Base-by-base conservation (phyloP, 2,797 vertebrate genomes). In the Labeo calbasu region DNA sequence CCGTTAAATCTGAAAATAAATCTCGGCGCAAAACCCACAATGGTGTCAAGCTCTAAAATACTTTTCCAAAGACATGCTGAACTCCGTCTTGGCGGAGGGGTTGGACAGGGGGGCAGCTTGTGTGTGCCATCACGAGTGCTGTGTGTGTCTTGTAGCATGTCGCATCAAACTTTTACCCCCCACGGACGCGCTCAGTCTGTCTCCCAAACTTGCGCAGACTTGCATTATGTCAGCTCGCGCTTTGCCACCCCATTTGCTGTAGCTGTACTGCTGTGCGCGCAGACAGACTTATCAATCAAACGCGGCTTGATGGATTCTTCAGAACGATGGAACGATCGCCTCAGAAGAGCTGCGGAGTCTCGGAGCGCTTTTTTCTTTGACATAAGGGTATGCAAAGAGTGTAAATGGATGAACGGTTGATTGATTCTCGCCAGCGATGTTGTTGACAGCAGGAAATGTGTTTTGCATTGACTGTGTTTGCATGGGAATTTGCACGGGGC, bases 241-340 rank as follows among this genome's bases (percentile, higher is more conserved):
- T 95, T 98, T 98, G 96, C 95, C 97, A 99, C 96, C 97, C 98
- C 98, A 99, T 99, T 99, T 99, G 96, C 97, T 96, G 92, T 96
- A 96, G 97, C 98, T 96, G 93, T 94, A 99, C 98, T 97, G 98
- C 98, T 99, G 98, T 97, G 98, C 96, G 94, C 96, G 96, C 95
- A 97, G 98, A 99, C 98, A 99, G 97, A 98, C 97, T 96, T 97
- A 99, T 99, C 98, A 99, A 99, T 99, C 98, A 99, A 97, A 96
- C 92, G 93, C 94, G 93, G 96, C 96, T 97, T 99, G 98, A 99
- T 99, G 98, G 96, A 99, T 99, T 98, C 96, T 96, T 96, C 96
- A 97, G 97, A 96, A 97, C 96, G 95, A 96, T 95, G 95, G 96
- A 97, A 96, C 96, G 93, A 97, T 96, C 93, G 95, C 78, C 77